Evolutionary conservation across 2,113 vertebrate genomes (phyloP).

Genomic region (Cercopithecus mona): DNA sequence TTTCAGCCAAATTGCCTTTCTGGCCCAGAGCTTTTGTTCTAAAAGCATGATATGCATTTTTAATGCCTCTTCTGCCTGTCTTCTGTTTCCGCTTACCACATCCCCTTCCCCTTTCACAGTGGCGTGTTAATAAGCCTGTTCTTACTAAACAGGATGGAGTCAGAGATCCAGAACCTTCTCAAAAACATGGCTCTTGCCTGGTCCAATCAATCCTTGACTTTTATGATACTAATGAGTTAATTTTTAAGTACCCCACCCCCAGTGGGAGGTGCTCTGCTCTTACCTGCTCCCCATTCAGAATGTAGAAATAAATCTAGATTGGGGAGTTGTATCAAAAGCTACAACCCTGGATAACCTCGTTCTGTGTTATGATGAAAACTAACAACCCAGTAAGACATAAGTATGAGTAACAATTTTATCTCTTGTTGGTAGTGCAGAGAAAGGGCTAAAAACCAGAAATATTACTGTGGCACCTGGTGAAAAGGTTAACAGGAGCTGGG

Average conservation of each 20-base stretch:
- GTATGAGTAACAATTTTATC: conserved; percentile 47
- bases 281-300: not conserved
- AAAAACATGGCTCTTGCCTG: not conserved
- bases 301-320: not conserved
- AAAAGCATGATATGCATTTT: not conserved
- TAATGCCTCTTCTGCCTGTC: not conserved
- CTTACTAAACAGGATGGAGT: not conserved
- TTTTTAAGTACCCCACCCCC: not conserved
- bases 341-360: not conserved
- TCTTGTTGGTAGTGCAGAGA: conserved; percentile 80
- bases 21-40: conserved; percentile 25
- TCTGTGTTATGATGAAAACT: conserved; percentile 33
- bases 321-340: not conserved
- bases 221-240: not conserved
- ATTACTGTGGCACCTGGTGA: conserved; percentile 66
- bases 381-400: conserved; percentile 70
- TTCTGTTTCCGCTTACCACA: not conserved
- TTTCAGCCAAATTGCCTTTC: conserved; percentile 25
- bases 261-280: not conserved
- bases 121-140: not conserved
- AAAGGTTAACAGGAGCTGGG: conserved; percentile 53
- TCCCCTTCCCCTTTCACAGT: not conserved
- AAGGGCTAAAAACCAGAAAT: conserved; percentile 80
- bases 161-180: not conserved
- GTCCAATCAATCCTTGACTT: not conserved